Evolutionary conservation across 1,140 invertebrate species (phyloP).

Genomic region (Metaphire vulgaris): DNA sequence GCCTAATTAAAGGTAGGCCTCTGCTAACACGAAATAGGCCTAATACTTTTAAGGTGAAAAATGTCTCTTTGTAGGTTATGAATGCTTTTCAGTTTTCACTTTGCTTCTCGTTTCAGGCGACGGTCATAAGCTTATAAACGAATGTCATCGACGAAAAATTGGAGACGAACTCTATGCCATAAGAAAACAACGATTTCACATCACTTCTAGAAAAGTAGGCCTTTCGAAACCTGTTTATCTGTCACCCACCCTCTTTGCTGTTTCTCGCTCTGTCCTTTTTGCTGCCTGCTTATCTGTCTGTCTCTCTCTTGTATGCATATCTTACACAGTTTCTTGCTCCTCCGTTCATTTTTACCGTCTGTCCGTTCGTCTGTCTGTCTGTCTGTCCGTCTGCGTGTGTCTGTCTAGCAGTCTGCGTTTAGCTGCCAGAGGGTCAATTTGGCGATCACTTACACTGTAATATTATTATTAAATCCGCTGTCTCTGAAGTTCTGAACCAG

Average conservation of each 20-base stretch:
- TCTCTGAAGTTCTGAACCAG: too few species aligned
- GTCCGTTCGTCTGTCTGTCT: not conserved
- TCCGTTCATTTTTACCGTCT: not conserved
- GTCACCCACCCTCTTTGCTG: not conserved
- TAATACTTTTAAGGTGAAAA: too few species aligned
- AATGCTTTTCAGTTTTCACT: not conserved
- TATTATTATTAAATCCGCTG: too few species aligned
- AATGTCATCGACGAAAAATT: not conserved
- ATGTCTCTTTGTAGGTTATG: too few species aligned
- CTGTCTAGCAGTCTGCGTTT: not conserved
- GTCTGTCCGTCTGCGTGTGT: not conserved
- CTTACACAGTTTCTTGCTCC: not conserved
- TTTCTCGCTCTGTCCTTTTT: too few species aligned
- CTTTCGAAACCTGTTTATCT: not conserved
- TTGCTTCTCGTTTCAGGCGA: not conserved
- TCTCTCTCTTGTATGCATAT: not conserved
- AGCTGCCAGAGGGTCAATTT: not conserved
- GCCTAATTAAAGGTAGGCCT: too few species aligned
- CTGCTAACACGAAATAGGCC: too few species aligned
- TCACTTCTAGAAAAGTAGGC: not conserved
- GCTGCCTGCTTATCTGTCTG: conserved; percentile 4
- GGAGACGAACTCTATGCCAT: not conserved
- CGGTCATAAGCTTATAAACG: not conserved
- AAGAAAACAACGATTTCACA: not conserved
- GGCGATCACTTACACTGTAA: too few species aligned